Conservation (phyloP, 2,888 invertebrate species). For the Suillia variegata region DNA sequence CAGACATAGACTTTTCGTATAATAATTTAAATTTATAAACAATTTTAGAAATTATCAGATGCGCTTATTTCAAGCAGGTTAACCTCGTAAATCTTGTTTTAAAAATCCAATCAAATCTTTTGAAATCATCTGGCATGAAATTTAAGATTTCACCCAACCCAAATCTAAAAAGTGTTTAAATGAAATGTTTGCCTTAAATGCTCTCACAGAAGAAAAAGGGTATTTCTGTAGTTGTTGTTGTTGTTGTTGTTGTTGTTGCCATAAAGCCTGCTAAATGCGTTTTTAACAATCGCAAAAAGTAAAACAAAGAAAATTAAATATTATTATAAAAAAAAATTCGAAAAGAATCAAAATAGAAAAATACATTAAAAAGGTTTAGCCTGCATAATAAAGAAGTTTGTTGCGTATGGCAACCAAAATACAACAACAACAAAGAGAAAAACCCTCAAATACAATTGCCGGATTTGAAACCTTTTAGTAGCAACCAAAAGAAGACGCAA, state of each 20-base stretch:
- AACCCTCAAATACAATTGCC: background rate
- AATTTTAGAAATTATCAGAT: no score
- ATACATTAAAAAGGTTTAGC: constrained; percentile 37
- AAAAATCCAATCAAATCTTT: no score
- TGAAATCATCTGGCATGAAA: no score
- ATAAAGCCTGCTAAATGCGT: background rate
- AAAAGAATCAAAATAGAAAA: constrained; percentile 22
- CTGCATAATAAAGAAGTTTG: constrained; percentile 54
- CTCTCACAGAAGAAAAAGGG: no score
- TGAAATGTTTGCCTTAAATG: no score
- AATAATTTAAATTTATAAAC: no score
- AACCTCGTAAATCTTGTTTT: no score
- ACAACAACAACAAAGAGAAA: constrained; percentile 11
- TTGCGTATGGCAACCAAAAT: constrained; percentile 10
- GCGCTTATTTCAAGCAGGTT: no score
- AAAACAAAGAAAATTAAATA: constrained; percentile 4
- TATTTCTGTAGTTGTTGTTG: background rate
- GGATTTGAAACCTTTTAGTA: background rate
- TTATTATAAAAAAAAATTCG: constrained; percentile 21
- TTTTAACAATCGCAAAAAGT: background rate
- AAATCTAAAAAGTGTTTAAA: no score
- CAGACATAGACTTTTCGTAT: no score
- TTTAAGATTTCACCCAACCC: no score
- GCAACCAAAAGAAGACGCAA: no score
- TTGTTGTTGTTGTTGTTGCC: background rate